Base-by-base conservation (phyloP, 1,140 invertebrate genomes). In the Euglossa dilemma region DNA sequence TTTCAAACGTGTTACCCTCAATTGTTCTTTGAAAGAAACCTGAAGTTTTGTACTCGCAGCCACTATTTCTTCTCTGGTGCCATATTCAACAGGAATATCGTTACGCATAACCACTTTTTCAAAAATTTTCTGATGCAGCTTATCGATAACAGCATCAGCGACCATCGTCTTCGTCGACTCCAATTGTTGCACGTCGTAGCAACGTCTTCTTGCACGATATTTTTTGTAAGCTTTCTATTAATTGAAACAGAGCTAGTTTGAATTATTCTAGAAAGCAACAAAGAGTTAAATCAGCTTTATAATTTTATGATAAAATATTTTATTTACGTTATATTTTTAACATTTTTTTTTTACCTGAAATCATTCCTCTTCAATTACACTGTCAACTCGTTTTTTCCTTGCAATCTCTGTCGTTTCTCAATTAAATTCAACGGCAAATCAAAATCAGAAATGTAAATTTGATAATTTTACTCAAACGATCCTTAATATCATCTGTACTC, bases 81-180 rank as follows among this genome's bases (percentile, higher is more conserved):
- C 87, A 59, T 89, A 90, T 66, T 91, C 85, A 4, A 23, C 14
- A 6, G 91, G 87, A 64, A 91, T 87, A 57, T 89, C 47, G 8
- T 63, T 63, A 1, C 84, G 75, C 0, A 80, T 82, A 18, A 78
- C 57, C 23, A 92, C 74, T 70, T 83, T 88, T 3, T 90, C 72
- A 20, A 90, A 89, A 28, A 91, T 79, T 67, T 66, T 91, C 45
- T 87, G 82, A 52, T 81, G 74, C 52, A 92, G 70, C 69, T 63
- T 81, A 14, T 91, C 86, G 14, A 91, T 7, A 66, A 91, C 87
- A 14, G 85, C 90, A 52, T 85, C 77, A 0, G 78, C 80, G 2
- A 90, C 74, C 75, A 88, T 63, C 14, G 86, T 82, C 64, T 64
- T 81, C 16, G 78, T 69, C 1, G 86, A 85, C 23, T 82, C 80